A percentile compares a stretch with the other conserved stretches of the same genome.
Conservation (phyloP, 2,888 invertebrate species). For the Agonopterix alstromeriana region DNA sequence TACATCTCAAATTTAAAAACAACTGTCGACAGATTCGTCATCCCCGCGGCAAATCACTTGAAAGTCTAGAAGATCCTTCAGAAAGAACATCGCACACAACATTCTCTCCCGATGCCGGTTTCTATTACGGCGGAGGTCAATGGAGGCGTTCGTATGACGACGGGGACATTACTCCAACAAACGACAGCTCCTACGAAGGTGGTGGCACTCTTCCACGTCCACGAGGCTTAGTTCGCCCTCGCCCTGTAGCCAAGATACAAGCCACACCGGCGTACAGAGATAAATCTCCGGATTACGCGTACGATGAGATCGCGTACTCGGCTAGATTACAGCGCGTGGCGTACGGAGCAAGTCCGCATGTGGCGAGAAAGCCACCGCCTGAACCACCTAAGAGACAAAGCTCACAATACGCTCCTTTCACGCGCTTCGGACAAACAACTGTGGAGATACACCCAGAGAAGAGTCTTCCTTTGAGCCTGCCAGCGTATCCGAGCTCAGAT, state of each 20-base stretch:
- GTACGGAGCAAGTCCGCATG: constrained; percentile 82
- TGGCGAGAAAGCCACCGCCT: constrained; percentile 86
- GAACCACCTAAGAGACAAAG: constrained; percentile 88
- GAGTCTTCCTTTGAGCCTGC: constrained; percentile 77
- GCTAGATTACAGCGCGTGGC: constrained; percentile 71
- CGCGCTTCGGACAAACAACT: constrained; percentile 75
- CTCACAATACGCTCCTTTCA: constrained; percentile 69
- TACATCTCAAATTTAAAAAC: background rate
- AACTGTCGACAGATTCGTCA: constrained; percentile 81
- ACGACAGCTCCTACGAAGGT: constrained; percentile 82
- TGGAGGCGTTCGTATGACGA: constrained; percentile 91
- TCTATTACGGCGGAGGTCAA: constrained; percentile 77
- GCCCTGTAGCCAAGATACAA: constrained; percentile 87
- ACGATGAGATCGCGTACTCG: constrained; percentile 68
- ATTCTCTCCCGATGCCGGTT: constrained; percentile 76
- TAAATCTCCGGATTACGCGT: constrained; percentile 64
- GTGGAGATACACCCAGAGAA: constrained; percentile 78
- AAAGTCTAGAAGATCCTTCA: constrained; percentile 88
- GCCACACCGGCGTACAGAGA: constrained; percentile 72
- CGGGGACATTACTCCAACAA: constrained; percentile 91
- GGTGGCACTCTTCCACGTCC: constrained; percentile 93
- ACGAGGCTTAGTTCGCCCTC: constrained; percentile 85
- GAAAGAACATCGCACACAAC: constrained; percentile 79
- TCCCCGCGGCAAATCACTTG: constrained; percentile 89
- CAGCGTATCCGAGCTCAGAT: constrained; percentile 81